Evolutionary conservation across 2,797 vertebrate species (phyloP), one percentile per base, ranked within the genome.

Genomic region (Alosa sapidissima): DNA sequence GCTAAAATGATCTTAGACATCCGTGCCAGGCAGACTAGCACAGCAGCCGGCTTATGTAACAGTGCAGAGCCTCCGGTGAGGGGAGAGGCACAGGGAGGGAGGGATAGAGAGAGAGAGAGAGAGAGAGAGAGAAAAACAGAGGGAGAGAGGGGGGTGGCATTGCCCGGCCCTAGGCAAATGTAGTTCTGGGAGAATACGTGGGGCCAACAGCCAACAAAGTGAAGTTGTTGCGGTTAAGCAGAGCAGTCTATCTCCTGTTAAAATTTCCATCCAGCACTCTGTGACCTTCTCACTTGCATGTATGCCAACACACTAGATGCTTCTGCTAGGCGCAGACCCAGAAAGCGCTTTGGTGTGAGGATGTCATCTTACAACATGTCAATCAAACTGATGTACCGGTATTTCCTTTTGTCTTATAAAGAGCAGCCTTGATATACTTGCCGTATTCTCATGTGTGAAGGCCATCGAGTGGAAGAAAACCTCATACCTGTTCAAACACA

Each of bases 11-110:
- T 85, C 81, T 85, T 84, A 87, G 62, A 47, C 28, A 58, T 85
- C 83, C 21, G 62, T 65, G 81, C 87, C 62, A 83, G 82, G 84
- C 68, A 58, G 83, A 78, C 58, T 49, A 41, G n/a, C 65, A 81
- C 81, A 55, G 84, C 82, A 84, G 87, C 87, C 52, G 60, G 78
- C 78, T 88, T 89, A 87, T 86, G 72, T 87, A 87, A 89, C 82
- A 81, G 84, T 87, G 85, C 86, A 84, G 82, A 8, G 55, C 54
- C 85, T 51, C 83, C 55, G 82, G 83, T 55, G 58, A 62, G 75
- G 49, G 72, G 83, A 75, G 85, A 78, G 62, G 36, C 6, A 8
- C 13, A 41, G 51, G 36, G 81, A 72, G 55, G 51, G 68, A 48
- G 28, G 55, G 62, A 36, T 65, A 62, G 82, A 52, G 75, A 16